phyloP scores from a whole-genome alignment of 1,140 invertebrate genomes.

The Penaeus vannamei region DNA sequence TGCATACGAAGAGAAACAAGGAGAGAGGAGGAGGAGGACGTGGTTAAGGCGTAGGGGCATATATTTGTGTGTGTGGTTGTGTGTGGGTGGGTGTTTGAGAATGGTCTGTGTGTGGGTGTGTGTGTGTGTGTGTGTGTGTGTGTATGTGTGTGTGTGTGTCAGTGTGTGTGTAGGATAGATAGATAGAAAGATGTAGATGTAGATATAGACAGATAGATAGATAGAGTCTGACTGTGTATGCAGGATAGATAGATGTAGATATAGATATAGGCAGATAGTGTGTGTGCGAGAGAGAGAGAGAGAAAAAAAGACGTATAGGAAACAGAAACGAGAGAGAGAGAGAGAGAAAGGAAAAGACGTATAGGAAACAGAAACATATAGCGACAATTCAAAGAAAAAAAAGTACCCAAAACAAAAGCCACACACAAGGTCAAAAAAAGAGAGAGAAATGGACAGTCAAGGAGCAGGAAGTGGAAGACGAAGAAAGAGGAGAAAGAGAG shows the following conservation, averaged over 20 bases:
- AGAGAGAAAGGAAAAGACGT: not conserved
- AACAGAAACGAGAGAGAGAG: too few relatives aligned
- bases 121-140: not conserved
- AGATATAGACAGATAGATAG: not conserved
- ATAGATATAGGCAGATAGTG: not conserved
- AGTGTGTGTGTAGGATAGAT: too few relatives aligned
- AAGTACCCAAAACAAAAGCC: not conserved
- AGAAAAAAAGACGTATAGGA: not conserved
- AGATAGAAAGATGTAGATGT: not conserved
- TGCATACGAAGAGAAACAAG: not conserved
- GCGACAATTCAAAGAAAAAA: not conserved
- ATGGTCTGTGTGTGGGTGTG: not conserved
- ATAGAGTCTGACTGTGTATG: not conserved
- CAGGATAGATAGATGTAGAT: too few relatives aligned
- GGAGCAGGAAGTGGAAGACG: not conserved
- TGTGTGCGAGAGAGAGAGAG: conserved; percentile 10
- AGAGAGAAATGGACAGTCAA: not conserved
- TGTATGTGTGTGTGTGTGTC: too few relatives aligned
- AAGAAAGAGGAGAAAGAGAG: not conserved
- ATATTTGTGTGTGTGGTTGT: not conserved
- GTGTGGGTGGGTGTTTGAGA: too few relatives aligned
- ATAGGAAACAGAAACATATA: not conserved
- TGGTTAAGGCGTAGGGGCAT: too few relatives aligned
- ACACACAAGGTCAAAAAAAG: not conserved
- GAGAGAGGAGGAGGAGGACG: not conserved